A percentile compares a stretch with the other conserved stretches of the same genome.
Evolutionary conservation across 2,888 invertebrate genomes (phyloP).

Genomic region (Trichacis sp.): DNA sequence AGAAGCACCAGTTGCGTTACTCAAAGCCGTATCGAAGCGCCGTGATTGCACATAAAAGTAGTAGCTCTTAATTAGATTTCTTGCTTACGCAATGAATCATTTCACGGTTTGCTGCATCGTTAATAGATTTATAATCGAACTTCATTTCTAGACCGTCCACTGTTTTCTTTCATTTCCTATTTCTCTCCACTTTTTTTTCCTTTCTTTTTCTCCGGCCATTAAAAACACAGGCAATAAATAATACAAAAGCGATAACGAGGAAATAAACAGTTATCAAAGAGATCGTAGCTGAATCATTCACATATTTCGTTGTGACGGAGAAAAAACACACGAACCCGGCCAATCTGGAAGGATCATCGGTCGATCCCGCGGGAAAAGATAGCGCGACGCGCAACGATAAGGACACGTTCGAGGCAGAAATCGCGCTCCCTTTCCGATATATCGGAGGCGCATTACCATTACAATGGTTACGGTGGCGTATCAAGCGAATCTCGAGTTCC

Average conservation of each 20-base stretch:
- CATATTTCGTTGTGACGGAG: not conserved
- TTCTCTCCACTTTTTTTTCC: not conserved
- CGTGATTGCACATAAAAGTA: slow-evolving; percentile 6
- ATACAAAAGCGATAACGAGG: not conserved
- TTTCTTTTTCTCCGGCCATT: not conserved
- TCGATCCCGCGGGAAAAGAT: not conserved
- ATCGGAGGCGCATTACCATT: slow-evolving; percentile 7
- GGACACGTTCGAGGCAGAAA: slow-evolving; percentile 3
- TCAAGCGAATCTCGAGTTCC: slow-evolving; percentile 2
- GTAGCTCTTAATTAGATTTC: slow-evolving; percentile 19
- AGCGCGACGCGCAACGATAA: slow-evolving; percentile 1
- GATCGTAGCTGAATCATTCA: not conserved
- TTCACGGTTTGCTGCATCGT: slow-evolving; percentile 20
- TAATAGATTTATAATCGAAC: slow-evolving; percentile 16
- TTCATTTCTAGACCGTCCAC: not conserved
- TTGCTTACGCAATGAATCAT: slow-evolving; percentile 21
- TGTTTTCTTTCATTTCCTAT: not conserved
- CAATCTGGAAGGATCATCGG: slow-evolving; percentile 6
- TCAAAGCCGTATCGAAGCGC: slow-evolving; percentile 8
- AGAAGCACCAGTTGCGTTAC: slow-evolving; percentile 1
- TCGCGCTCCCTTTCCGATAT: slow-evolving; percentile 8
- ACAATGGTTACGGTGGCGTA: slow-evolving; percentile 1
- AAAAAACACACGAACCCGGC: not conserved
- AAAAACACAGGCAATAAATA: not conserved
- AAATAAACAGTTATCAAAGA: not conserved